Percentiles rank a stretch among this genome's conserved stretches.
These are phyloP conservation scores for Dolomedes plantarius DNA, from an alignment of 2,888 invertebrate genomes.

Conservation along the genomic window DNA sequence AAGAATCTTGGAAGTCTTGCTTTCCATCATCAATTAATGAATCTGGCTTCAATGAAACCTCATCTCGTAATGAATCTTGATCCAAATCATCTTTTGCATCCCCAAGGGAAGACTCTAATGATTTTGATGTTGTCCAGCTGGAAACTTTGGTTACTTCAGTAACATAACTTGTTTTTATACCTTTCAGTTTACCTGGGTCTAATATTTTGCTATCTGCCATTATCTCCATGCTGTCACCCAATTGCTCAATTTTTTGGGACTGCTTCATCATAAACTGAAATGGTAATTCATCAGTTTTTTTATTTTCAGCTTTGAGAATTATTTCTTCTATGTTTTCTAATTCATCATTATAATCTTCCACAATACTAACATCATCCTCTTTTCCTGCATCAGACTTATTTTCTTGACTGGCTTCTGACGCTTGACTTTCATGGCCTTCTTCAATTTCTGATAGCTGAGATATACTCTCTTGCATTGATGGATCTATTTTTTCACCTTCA, in stretches of 20 bases:
- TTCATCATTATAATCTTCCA: conserved; percentile 82
- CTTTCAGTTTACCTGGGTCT: not conserved
- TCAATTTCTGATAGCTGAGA: conserved; percentile 81
- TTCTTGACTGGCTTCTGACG: conserved; percentile 81
- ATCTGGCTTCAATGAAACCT: conserved; percentile 63
- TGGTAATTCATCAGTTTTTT: conserved; percentile 79
- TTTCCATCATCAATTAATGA: conserved; percentile 52
- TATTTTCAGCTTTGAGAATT: conserved; percentile 82
- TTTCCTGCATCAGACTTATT: conserved; percentile 79
- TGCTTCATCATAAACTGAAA: conserved; percentile 38
- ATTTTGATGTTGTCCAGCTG: not conserved
- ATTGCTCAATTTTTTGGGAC: conserved; percentile 21
- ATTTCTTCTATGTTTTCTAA: conserved; percentile 84
- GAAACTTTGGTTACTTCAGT: not conserved
- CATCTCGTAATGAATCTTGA: conserved; percentile 67
- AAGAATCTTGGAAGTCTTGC: conserved; percentile 60
- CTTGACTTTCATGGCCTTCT: conserved; percentile 78
- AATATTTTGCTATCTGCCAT: not conserved
- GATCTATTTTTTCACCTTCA: conserved; percentile 83
- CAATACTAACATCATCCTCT: conserved; percentile 76
- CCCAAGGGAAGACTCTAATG: not conserved
- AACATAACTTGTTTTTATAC: not conserved
- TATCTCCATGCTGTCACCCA: not conserved
- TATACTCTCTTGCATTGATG: conserved; percentile 83
- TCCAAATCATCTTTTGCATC: conserved; percentile 48